Base-by-base conservation (phyloP, 2,113 vertebrate species). In the Menidia beryllina region DNA sequence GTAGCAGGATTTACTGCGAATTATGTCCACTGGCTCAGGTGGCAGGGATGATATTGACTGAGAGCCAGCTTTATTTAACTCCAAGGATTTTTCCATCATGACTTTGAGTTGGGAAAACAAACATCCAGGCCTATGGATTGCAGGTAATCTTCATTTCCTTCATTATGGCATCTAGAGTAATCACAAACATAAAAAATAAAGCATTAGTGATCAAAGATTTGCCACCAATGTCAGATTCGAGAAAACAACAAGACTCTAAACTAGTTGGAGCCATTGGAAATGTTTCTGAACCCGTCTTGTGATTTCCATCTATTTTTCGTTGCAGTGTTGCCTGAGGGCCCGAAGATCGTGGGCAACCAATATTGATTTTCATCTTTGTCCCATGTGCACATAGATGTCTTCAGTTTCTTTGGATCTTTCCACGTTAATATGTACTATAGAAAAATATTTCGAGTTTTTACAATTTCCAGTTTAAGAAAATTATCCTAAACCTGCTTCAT, bases 1-100 rank as follows among this genome's bases (percentile, higher is more conserved):
- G 75, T 95, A 99, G 89, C 97, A 97, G 60, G 97, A 93, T 92
- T 98, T 99, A 94, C 95, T 98, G 86, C 93, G 93, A 47, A 97
- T 91, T 71, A 98, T 97, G 89, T 98, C 98, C 91, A 94, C 94
- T 76, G 97, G 96, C 86, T 99, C 97, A 0, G 96, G 97, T 54
- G 96, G 97, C 86, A 99, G 90, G 53, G 97, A 98, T 73, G 95
- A 93, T 79, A 95, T 97, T 69, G 98, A 99, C 79, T 93, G 95
- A 41, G 95, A 98, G 87, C 93, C 94, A 77, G 95, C 90, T 92
- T 97, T 97, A 70, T 95, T 96, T 92, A 99, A 94, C 86, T 96
- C 96, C 79, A 95, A 93, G 92, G 97, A 95, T 86, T 93, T 95
- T 91, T 93, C 92, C 90, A 91, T 90, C 74, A 73, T 88, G 80